Conservation (phyloP, 2,888 invertebrate species). For the Drosophila ezoana region DNA sequence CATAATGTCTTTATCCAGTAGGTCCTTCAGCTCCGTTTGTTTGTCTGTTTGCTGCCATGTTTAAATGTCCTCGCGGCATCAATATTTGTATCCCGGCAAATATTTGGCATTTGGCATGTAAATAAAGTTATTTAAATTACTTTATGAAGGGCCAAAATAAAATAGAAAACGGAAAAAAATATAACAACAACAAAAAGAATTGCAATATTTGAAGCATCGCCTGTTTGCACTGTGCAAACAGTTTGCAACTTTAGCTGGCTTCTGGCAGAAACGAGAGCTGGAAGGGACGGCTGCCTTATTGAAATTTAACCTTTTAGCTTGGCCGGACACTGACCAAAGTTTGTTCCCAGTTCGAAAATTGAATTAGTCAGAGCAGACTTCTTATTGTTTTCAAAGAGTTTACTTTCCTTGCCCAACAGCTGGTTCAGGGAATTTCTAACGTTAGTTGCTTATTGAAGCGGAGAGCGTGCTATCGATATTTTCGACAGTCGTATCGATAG, state of each 20-base stretch:
- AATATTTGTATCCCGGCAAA: conserved; percentile 72
- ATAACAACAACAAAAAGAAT: conserved; percentile 26
- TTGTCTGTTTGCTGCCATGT: conserved; percentile 59
- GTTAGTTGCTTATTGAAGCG: too few relatives aligned
- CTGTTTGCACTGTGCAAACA: conserved; percentile 57
- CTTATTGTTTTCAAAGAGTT: background rate
- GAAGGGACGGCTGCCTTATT: conserved; percentile 29
- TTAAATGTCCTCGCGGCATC: conserved; percentile 73
- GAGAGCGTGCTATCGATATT: too few relatives aligned
- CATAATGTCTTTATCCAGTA: conserved; percentile 70
- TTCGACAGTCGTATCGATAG: too few relatives aligned
- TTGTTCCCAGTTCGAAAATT: conserved; percentile 33
- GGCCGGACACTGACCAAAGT: conserved; percentile 11
- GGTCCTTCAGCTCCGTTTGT: conserved; percentile 25
- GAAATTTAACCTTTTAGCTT: conserved; percentile 40
- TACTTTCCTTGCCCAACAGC: too few relatives aligned
- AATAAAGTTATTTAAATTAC: conserved; percentile 76
- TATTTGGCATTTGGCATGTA: conserved; percentile 72
- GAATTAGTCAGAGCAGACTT: conserved; percentile 20
- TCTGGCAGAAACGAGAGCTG: conserved; percentile 15
- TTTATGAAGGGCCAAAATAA: conserved; percentile 46
- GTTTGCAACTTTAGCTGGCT: conserved; percentile 49
- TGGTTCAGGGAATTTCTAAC: too few relatives aligned
- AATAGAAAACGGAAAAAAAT: conserved; percentile 16
- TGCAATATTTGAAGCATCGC: conserved; percentile 48